A percentile compares a stretch with the other conserved stretches of the same genome.
phyloP scores from a whole-genome alignment of 1,140 invertebrate species.

The Dendrolimus kikuchii region DNA sequence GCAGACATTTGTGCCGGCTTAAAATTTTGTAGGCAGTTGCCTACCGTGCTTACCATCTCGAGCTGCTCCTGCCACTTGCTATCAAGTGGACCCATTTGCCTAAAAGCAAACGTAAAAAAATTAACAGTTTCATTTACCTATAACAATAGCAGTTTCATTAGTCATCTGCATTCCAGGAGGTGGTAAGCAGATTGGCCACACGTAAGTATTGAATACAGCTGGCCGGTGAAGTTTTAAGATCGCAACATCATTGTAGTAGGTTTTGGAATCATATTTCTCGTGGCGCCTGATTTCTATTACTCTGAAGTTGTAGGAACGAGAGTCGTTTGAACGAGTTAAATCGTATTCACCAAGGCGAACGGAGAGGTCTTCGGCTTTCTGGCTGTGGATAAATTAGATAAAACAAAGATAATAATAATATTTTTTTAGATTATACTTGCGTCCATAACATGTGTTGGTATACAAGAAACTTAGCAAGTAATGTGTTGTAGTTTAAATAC shows the following conservation, averaged over 20 bases:
- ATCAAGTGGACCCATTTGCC: no score
- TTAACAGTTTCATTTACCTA: constrained; percentile 64
- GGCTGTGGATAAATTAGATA: constrained; percentile 60
- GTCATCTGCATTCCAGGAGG: constrained; percentile 74
- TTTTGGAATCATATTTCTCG: constrained; percentile 74
- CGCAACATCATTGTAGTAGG: constrained; percentile 86
- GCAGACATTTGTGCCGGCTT: no score
- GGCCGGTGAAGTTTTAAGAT: constrained; percentile 81
- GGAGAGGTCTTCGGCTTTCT: constrained; percentile 74
- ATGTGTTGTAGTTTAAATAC: no score
- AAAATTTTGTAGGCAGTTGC: no score
- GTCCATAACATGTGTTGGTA: no score
- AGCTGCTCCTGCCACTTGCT: no score
- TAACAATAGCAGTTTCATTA: constrained; percentile 79
- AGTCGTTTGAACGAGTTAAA: constrained; percentile 76
- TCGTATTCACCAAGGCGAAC: constrained; percentile 89
- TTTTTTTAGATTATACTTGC: no score
- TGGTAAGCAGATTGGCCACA: constrained; percentile 90
- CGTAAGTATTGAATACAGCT: constrained; percentile 82
- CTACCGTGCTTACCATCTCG: no score
- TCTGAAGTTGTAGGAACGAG: constrained; percentile 76
- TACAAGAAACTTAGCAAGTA: no score
- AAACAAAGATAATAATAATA: no score
- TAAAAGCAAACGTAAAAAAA: no score
- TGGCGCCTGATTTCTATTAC: constrained; percentile 78